Evolutionary conservation across 2,113 vertebrate species (phyloP), one percentile per base, ranked within the genome.

Genomic region (Muntiacus muntjak): DNA sequence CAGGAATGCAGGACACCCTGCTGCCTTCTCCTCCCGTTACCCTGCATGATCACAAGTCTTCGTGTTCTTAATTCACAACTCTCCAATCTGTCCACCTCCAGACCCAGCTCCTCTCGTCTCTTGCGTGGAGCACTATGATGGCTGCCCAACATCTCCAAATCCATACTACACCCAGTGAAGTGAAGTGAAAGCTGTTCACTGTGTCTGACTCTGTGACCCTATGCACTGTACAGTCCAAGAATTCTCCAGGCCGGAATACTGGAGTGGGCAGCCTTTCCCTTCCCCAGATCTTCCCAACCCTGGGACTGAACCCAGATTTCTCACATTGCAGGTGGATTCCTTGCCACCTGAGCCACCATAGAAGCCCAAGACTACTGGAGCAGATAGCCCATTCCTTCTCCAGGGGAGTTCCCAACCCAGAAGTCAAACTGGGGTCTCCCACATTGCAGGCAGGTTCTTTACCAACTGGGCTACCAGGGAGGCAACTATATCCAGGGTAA

Each of bases 41-140:
- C 55, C 36, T 19, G 13, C 9, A 17, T 2, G 1, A 19, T 21
- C 55, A 85, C 26, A 19, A 57, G 55, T 30, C 55, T 58, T 40
- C 36, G 10, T 21, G 55, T 40, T 30, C 55, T 60, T 21, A 60
- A 58, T 60, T 30, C 36, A 43, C 40, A 3, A 16, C 57, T 50
- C 55, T 50, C 74, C 30, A 21, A 5, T n/a, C 43, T 50, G 33
- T 25, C 26, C 52, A 33, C 40, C 28, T 33, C 52, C 6, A 12
- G 55, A 21, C 76, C 55, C 25, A 25, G 78, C 33, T 62, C 40
- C 28, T 78, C 71, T 45, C 8, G 1, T 11, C 54, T 45, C 28
- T 1, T 12, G 54, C 54, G 1, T 25, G 8, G 71, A n/a, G 19
- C 13, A 1, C 19, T 33, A 5, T 1, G 19, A 16, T 2, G 36